phyloP scores from a whole-genome alignment of 2,888 invertebrate genomes.

The Malthinus seriepunctatus region DNA sequence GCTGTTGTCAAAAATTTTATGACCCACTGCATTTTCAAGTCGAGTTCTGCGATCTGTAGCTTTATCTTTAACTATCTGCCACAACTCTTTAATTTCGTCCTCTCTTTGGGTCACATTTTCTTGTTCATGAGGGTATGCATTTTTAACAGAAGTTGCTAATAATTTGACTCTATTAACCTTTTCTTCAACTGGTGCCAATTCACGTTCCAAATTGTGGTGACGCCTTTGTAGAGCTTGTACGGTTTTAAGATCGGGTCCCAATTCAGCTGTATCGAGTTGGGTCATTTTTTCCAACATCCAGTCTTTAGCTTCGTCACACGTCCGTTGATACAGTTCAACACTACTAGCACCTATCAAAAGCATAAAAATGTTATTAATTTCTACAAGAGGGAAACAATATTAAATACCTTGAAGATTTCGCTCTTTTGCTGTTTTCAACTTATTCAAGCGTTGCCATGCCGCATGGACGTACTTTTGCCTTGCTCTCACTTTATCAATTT shows the following conservation, averaged over 20 bases:
- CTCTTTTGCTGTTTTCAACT: constrained; percentile 87
- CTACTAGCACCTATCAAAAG: constrained; percentile 56
- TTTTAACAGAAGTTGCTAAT: constrained; percentile 88
- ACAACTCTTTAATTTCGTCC: constrained; percentile 82
- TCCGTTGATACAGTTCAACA: constrained; percentile 93
- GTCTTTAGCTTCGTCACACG: constrained; percentile 94
- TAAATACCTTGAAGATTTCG: constrained; percentile 79
- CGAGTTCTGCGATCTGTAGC: constrained; percentile 82
- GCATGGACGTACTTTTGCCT: constrained; percentile 83
- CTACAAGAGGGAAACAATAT: not conserved
- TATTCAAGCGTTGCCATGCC: constrained; percentile 85
- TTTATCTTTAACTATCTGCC: constrained; percentile 86
- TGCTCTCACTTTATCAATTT: constrained; percentile 76
- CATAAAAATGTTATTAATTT: not conserved
- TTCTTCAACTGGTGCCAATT: constrained; percentile 91
- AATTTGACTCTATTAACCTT: constrained; percentile 88
- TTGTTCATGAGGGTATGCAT: constrained; percentile 88
- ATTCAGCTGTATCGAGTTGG: constrained; percentile 76
- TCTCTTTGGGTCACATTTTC: constrained; percentile 84
- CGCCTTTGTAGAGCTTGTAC: constrained; percentile 89
- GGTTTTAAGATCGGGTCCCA: constrained; percentile 86
- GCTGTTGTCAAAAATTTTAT: constrained; percentile 89
- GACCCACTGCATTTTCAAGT: constrained; percentile 92
- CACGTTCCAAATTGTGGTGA: constrained; percentile 92
- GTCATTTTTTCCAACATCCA: constrained; percentile 98